Conservation (phyloP, 1,140 invertebrate genomes). For the Coelopa frigida region DNA sequence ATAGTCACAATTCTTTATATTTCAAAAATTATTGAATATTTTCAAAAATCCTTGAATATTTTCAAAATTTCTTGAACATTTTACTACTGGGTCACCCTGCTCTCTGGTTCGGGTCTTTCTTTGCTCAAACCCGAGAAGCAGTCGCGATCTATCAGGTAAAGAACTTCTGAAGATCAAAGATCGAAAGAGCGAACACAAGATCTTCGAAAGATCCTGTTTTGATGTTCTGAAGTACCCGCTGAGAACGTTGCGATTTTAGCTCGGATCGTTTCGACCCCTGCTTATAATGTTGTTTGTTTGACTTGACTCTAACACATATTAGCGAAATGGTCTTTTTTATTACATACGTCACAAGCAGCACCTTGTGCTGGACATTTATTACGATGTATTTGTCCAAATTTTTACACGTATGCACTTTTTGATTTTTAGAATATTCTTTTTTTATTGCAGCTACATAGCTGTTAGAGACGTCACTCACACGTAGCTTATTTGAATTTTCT, state of each 20-base stretch:
- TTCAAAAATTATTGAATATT: too few species aligned
- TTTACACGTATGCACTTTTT: neutral
- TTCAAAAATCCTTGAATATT: too few species aligned
- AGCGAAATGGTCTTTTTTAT: slow-evolving; percentile 19
- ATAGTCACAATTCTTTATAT: too few species aligned
- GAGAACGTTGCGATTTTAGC: neutral
- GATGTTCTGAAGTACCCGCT: neutral
- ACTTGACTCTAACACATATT: slow-evolving; percentile 10
- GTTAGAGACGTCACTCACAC: neutral
- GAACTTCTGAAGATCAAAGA: neutral
- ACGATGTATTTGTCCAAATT: slow-evolving; percentile 8
- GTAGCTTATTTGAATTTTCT: neutral
- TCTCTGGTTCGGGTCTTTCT: neutral
- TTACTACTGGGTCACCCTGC: too few species aligned
- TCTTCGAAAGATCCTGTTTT: too few species aligned
- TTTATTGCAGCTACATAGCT: neutral
- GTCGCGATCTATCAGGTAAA: neutral
- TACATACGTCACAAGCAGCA: slow-evolving; percentile 17
- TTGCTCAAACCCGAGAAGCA: neutral
- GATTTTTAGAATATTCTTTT: neutral
- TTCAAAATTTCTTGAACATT: too few species aligned
- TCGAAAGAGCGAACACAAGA: neutral
- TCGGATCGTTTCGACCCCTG: neutral
- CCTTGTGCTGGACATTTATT: slow-evolving; percentile 20
- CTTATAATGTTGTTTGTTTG: neutral